phyloP scores from a whole-genome alignment of 1,140 invertebrate species.

The Neodiprion lecontei region DNA sequence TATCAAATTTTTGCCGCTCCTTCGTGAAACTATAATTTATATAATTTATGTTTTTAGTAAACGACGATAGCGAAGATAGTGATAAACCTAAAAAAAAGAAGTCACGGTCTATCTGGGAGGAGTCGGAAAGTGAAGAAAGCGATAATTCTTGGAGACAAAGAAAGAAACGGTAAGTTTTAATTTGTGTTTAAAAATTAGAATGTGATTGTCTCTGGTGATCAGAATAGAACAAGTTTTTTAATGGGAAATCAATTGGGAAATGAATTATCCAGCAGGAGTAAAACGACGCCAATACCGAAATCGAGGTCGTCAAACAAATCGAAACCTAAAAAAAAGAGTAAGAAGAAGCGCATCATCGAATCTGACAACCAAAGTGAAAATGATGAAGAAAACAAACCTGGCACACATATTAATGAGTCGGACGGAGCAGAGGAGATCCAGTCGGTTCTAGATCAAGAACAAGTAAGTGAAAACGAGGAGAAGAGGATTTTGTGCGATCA shows the following conservation, averaged over 20 bases:
- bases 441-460: background rate
- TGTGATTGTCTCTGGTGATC: background rate
- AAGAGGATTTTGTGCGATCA: constrained; percentile 24
- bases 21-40: background rate
- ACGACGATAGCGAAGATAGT: constrained; percentile 67
- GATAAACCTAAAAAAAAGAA: constrained; percentile 64
- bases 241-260: background rate
- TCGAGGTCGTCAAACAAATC: constrained; percentile 45
- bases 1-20: background rate
- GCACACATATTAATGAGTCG: constrained; percentile 32
- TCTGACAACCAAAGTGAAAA: constrained; percentile 60
- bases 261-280: constrained; percentile 40
- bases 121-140: constrained; percentile 67
- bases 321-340: constrained; percentile 62
- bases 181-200: constrained; percentile 3
- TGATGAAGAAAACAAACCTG: constrained; percentile 47
- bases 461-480: constrained; percentile 30
- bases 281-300: constrained; percentile 42
- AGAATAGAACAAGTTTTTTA: background rate
- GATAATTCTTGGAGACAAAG: constrained; percentile 66
- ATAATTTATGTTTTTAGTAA: constrained; percentile 43
- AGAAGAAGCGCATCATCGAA: constrained; percentile 58
- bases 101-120: constrained; percentile 60
- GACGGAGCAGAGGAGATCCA: background rate
- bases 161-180: constrained; percentile 55